Percentiles rank a stretch among this genome's conserved stretches.
Conservation (phyloP, 2,888 invertebrate genomes). For the Pardosa pseudoannulata region DNA sequence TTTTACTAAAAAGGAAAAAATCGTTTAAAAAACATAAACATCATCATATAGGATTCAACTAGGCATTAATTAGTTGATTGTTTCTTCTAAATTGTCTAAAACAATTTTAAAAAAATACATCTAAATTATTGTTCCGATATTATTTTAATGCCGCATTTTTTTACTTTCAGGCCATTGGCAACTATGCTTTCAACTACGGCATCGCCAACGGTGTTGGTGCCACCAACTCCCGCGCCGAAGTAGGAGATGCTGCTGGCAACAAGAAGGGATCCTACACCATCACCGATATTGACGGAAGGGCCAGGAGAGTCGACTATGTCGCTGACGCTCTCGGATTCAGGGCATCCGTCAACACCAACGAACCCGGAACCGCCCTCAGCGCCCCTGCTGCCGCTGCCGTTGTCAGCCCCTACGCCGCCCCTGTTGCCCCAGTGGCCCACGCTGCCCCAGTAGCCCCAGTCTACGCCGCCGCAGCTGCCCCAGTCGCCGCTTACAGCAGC, state of each 20-base stretch:
- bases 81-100: no score
- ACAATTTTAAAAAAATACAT: no score
- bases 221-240: conserved; percentile 29
- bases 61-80: no score
- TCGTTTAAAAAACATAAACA: no score
- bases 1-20: no score
- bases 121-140: no score
- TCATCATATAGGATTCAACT: no score
- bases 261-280: conserved; percentile 24
- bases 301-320: conserved; percentile 17
- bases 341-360: conserved; percentile 22
- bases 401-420: conserved; percentile 2
- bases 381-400: conserved; percentile 12
- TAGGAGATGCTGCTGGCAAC: conserved; percentile 16
- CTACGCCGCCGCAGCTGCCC: not conserved
- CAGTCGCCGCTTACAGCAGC: not conserved
- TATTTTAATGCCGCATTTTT: no score
- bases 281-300: conserved; percentile 6
- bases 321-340: conserved; percentile 18
- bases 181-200: conserved; percentile 70
- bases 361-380: conserved; percentile 21
- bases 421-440: not conserved
- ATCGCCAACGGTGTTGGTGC: conserved; percentile 62
- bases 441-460: not conserved
- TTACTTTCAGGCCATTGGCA: conserved; percentile 49